Evolutionary conservation across 2,888 invertebrate genomes (phyloP).

Genomic region (Tipula lateralis): DNA sequence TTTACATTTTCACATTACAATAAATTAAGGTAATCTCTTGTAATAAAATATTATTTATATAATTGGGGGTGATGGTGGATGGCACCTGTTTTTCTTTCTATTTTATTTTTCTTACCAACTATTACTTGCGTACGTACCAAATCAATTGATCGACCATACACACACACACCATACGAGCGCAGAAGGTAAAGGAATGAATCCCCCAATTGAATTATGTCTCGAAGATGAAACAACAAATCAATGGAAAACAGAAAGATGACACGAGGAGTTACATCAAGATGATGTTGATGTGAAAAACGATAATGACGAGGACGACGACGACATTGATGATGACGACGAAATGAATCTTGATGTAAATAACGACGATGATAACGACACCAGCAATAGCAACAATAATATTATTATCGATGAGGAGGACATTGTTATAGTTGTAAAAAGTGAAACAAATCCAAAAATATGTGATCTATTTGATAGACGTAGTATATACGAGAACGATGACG

Average conservation of each 20-base stretch:
- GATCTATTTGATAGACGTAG: constrained; percentile 30
- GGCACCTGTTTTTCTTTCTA: neutral
- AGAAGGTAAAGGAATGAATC: constrained; percentile 27
- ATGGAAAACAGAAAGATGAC: constrained; percentile 39
- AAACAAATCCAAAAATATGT: neutral
- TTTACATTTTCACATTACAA: neutral
- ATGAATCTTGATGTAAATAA: constrained; percentile 34
- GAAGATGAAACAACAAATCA: constrained; percentile 42
- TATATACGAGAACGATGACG: constrained; percentile 27
- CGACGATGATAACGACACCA: constrained; percentile 30
- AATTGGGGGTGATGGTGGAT: neutral
- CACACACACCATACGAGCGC: neutral
- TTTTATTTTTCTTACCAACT: neutral
- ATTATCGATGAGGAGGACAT: constrained; percentile 20
- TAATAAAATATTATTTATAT: neutral
- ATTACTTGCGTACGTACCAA: constrained; percentile 38
- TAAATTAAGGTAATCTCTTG: neutral
- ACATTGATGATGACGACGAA: neutral
- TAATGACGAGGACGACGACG: constrained; percentile 36
- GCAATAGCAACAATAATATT: constrained; percentile 30
- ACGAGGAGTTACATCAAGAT: constrained; percentile 37
- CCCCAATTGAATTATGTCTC: constrained; percentile 45
- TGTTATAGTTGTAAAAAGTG: neutral
- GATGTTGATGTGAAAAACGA: constrained; percentile 37
- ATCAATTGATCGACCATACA: constrained; percentile 41